A percentile compares a stretch with the other conserved stretches of the same genome.
phyloP scores from a whole-genome alignment of 2,888 invertebrate species.

The Platycnemis pennipes region DNA sequence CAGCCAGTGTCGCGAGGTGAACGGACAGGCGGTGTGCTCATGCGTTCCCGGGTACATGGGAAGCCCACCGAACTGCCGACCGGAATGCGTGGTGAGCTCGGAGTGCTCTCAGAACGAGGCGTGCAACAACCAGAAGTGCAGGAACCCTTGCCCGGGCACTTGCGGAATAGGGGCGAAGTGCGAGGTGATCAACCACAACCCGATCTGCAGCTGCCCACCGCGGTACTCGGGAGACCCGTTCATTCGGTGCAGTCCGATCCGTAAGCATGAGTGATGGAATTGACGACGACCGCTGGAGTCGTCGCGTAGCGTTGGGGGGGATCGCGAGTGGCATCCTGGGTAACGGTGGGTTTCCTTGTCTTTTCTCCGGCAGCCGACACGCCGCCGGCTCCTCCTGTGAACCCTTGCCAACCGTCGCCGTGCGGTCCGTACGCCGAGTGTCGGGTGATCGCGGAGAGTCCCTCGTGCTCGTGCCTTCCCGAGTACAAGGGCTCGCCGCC shows the following conservation, averaged over 20 bases:
- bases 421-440: conserved; percentile 86
- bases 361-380: conserved; percentile 58
- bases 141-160: conserved; percentile 82
- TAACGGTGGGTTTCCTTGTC: conserved; percentile 35
- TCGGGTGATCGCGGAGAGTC: conserved; percentile 82
- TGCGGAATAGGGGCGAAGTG: conserved; percentile 83
- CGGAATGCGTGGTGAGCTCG: conserved; percentile 79
- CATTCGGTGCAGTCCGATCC: conserved; percentile 75
- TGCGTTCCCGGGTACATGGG: conserved; percentile 79
- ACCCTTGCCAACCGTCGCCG: conserved; percentile 81
- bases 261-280: conserved; percentile 73
- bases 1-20: conserved; percentile 79
- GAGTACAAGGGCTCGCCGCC: conserved; percentile 86
- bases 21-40: conserved; percentile 79
- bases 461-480: conserved; percentile 86
- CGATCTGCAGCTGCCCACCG: conserved; percentile 83
- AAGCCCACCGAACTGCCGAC: conserved; percentile 79
- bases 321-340: background rate
- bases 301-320: background rate
- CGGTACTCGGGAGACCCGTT: conserved; percentile 84
- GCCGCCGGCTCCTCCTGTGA: conserved; percentile 67
- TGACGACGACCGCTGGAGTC: background rate
- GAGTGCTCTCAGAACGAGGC: conserved; percentile 81
- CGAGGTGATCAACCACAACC: conserved; percentile 84
- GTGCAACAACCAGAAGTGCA: conserved; percentile 85